phyloP scores from a whole-genome alignment of 2,797 vertebrate species.

The Arremon aurantiirostris region DNA sequence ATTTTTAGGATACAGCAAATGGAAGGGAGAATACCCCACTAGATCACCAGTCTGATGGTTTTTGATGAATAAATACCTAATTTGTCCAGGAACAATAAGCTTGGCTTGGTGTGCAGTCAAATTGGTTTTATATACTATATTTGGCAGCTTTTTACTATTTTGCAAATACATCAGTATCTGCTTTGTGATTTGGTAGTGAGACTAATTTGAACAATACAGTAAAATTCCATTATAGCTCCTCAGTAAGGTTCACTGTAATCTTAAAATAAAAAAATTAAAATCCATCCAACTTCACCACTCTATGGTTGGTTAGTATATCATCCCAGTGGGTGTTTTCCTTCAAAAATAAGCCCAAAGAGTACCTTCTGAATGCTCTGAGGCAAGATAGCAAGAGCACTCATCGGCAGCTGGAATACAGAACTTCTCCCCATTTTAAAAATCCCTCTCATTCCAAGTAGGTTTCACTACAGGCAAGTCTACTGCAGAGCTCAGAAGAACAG shows the following conservation, averaged over 20 bases:
- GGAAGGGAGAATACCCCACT: background rate
- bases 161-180: background rate
- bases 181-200: background rate
- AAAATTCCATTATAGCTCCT: background rate
- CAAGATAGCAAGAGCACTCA: slow-evolving; percentile 46
- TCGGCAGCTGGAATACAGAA: background rate
- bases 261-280: background rate
- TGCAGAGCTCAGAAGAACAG: slow-evolving; percentile 52
- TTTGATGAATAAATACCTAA: background rate
- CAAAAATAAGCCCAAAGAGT: slow-evolving; percentile 50
- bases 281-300: background rate
- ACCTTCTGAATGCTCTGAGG: slow-evolving; percentile 47
- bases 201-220: background rate
- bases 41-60: background rate
- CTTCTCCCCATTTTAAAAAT: background rate
- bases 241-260: background rate
- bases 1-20: background rate
- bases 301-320: background rate
- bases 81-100: background rate
- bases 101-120: background rate
- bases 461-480: slow-evolving; percentile 37
- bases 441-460: slow-evolving; percentile 1
- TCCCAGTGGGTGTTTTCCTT: background rate
- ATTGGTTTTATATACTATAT: background rate
- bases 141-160: slow-evolving; percentile 1